Evolutionary conservation across 2,888 invertebrate species (phyloP).

Genomic region (Hypselothyrea guttata): DNA sequence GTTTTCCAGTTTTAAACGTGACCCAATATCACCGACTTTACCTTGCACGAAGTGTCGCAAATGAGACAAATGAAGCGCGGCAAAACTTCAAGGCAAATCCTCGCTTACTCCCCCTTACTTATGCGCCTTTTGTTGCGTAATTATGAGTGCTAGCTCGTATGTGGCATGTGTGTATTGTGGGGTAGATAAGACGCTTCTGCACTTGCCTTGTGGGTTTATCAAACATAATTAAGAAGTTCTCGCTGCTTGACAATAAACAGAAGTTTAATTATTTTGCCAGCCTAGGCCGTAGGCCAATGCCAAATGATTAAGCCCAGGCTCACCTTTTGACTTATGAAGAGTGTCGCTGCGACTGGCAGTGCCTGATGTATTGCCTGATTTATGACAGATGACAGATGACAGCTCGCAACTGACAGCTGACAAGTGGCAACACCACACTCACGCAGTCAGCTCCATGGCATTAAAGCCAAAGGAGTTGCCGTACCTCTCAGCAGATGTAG

Average conservation of each 20-base stretch:
- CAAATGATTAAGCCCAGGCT: conserved; percentile 62
- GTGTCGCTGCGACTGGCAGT: conserved; percentile 36
- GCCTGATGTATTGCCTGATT: conserved; percentile 66
- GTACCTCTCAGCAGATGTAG: neutral
- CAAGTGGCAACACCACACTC: conserved; percentile 7
- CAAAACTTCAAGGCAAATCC: conserved; percentile 24
- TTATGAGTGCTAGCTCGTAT: conserved; percentile 44
- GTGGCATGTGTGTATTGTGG: conserved; percentile 50
- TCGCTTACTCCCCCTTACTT: neutral
- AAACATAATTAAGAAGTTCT: conserved; percentile 73
- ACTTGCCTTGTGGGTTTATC: conserved; percentile 54
- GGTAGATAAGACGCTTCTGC: neutral
- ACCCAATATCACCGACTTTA: conserved; percentile 39
- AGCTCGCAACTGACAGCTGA: conserved; percentile 46
- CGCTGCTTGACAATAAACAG: conserved; percentile 67
- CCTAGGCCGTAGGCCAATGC: conserved; percentile 27
- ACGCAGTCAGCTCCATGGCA: conserved; percentile 24
- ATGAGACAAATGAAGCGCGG: conserved; percentile 48
- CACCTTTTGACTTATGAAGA: conserved; percentile 77
- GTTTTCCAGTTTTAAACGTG: conserved; percentile 66
- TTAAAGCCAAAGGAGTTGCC: conserved; percentile 37
- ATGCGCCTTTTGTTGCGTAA: conserved; percentile 57
- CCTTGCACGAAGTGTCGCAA: conserved; percentile 30
- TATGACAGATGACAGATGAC: conserved; percentile 71
- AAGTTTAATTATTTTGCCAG: conserved; percentile 74